phyloP scores from a whole-genome alignment of 2,113 vertebrate genomes.

The Phaethornis superciliosus region DNA sequence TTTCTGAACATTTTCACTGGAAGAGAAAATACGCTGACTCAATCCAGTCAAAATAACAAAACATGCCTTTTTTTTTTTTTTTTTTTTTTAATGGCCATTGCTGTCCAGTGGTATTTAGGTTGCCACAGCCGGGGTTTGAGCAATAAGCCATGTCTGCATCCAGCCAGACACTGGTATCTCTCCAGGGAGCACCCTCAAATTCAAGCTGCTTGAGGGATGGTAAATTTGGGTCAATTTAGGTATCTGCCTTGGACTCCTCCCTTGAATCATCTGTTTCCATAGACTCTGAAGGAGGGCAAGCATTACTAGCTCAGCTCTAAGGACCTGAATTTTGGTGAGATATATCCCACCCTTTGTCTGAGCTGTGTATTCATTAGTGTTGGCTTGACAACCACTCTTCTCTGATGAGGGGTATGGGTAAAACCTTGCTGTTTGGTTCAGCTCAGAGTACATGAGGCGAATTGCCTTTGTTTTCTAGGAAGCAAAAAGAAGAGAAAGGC shows the following conservation, averaged over 20 bases:
- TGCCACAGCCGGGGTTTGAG: fast-evolving
- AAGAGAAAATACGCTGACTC: background rate
- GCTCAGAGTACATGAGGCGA: background rate
- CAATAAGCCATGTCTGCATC: background rate
- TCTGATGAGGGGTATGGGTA: background rate
- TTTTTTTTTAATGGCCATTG: background rate
- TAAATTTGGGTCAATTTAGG: background rate
- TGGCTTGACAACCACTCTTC: background rate
- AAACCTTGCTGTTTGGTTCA: background rate
- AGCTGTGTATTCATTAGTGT: background rate
- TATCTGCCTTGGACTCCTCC: background rate
- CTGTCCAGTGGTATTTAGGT: background rate
- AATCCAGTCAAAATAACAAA: background rate
- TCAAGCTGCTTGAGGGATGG: background rate
- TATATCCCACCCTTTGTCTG: background rate
- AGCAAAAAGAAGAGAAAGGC: background rate
- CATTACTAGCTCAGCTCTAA: background rate
- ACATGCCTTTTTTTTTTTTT: background rate
- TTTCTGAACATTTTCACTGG: background rate
- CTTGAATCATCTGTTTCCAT: background rate
- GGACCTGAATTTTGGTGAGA: background rate
- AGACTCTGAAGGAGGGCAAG: background rate
- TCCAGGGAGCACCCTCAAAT: background rate
- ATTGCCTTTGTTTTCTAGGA: background rate
- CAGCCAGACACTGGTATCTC: background rate